Conservation (phyloP, 1,140 invertebrate species). For the Sarcophaga peregrina region DNA sequence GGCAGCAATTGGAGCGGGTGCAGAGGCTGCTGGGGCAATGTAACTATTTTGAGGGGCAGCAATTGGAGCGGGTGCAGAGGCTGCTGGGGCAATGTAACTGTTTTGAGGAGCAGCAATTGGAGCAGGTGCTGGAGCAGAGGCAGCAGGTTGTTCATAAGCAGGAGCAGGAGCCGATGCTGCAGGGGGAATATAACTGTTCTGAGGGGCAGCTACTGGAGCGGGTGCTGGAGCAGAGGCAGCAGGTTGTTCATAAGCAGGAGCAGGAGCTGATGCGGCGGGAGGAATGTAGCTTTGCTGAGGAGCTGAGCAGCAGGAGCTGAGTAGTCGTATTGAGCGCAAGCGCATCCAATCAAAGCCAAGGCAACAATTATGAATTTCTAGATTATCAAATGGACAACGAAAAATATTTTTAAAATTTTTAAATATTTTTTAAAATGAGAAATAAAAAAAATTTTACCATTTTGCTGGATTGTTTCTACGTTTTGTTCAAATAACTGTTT, state of each 20-base stretch:
- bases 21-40: constrained; percentile 37
- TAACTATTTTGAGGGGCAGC: constrained; percentile 31
- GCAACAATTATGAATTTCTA: constrained; percentile 64
- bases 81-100: constrained; percentile 33
- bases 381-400: constrained; percentile 21
- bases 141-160: not conserved
- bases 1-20: constrained; percentile 46
- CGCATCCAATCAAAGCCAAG: constrained; percentile 62
- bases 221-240: constrained; percentile 48
- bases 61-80: constrained; percentile 45
- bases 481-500: too few species aligned
- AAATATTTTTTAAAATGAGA: too few species aligned
- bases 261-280: constrained; percentile 55
- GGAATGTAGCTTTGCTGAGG: constrained; percentile 40
- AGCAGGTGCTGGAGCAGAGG: constrained; percentile 43
- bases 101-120: not conserved
- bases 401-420: not conserved
- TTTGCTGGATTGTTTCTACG: too few species aligned
- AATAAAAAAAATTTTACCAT: too few species aligned
- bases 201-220: constrained; percentile 48
- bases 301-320: constrained; percentile 60
- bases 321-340: constrained; percentile 48
- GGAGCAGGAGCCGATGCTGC: constrained; percentile 46
- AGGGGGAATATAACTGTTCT: constrained; percentile 29
- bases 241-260: constrained; percentile 49